These are phyloP conservation scores for Drosophila kambysellisi DNA, from an alignment of 2,888 invertebrate species.

Conservation along the genomic window DNA sequence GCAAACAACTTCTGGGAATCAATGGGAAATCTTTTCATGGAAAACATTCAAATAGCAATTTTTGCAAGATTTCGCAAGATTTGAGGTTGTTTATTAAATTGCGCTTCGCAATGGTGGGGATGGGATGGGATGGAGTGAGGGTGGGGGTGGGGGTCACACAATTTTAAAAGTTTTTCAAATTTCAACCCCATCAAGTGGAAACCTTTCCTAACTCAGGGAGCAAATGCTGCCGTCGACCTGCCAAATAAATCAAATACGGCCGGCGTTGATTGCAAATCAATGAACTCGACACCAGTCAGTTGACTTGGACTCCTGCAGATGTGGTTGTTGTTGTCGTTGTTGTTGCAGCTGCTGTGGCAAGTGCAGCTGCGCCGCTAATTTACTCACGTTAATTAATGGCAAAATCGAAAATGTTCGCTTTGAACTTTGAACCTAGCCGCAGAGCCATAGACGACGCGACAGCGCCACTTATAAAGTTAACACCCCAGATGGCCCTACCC, in stretches of 20 bases:
- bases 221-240: conserved; percentile 4
- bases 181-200: background rate
- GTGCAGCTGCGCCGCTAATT: conserved; percentile 69
- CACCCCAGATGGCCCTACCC: conserved; percentile 1
- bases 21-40: background rate
- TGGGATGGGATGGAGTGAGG: background rate
- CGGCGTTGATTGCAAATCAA: conserved; percentile 60
- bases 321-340: background rate
- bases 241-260: conserved; percentile 58
- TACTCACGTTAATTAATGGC: conserved; percentile 77
- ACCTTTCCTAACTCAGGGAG: background rate
- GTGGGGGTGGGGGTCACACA: fast-evolving
- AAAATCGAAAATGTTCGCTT: conserved; percentile 75
- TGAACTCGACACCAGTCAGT: conserved; percentile 56
- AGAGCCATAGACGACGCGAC: conserved; percentile 37
- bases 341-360: conserved; percentile 41
- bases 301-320: background rate
- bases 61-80: background rate
- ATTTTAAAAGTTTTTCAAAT: conserved; percentile 27
- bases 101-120: conserved; percentile 10
- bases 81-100: conserved; percentile 41
- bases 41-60: background rate
- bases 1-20: background rate
- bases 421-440: conserved; percentile 73
- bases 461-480: conserved; percentile 58